These are phyloP conservation scores for Minunthozetes semirufus DNA, from an alignment of 2,888 invertebrate species.

Conservation along the genomic window DNA sequence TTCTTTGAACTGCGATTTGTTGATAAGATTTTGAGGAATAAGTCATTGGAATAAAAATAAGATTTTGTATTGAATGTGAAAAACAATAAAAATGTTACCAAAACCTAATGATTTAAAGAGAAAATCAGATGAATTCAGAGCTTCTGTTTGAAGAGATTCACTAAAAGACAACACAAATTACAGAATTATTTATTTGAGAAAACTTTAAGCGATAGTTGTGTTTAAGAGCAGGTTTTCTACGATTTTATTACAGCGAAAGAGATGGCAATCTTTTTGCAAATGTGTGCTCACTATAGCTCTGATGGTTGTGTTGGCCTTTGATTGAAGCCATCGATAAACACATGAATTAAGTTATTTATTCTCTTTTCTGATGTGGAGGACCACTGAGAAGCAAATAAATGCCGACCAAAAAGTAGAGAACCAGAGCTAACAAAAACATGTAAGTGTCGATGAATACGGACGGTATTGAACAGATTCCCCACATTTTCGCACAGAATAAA, in stretches of 20 bases:
- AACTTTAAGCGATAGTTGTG: slow-evolving; percentile 12
- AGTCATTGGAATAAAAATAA: not conserved
- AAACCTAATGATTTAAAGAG: not conserved
- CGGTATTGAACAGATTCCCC: slow-evolving; percentile 10
- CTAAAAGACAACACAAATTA: slow-evolving; percentile 19
- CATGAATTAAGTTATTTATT: slow-evolving; percentile 22
- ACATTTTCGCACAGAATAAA: not conserved
- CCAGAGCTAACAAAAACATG: slow-evolving; percentile 11
- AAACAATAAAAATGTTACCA: not conserved
- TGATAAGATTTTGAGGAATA: not conserved
- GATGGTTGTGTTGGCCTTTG: not conserved
- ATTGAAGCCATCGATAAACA: not conserved
- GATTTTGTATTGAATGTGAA: not conserved
- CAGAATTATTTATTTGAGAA: slow-evolving; percentile 7
- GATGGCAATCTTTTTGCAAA: not conserved
- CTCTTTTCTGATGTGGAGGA: slow-evolving; percentile 9
- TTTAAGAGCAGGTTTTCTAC: not conserved
- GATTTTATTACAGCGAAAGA: not conserved
- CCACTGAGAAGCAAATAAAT: slow-evolving; percentile 27
- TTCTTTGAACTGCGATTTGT: slow-evolving; percentile 6
- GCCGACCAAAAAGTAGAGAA: slow-evolving; percentile 24
- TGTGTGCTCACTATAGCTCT: not conserved
- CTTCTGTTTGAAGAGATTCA: slow-evolving; percentile 11
- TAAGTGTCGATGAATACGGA: slow-evolving; percentile 13
- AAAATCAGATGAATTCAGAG: not conserved